Conservation (phyloP, 2,797 vertebrate genomes). For the Anguilla anguilla region DNA sequence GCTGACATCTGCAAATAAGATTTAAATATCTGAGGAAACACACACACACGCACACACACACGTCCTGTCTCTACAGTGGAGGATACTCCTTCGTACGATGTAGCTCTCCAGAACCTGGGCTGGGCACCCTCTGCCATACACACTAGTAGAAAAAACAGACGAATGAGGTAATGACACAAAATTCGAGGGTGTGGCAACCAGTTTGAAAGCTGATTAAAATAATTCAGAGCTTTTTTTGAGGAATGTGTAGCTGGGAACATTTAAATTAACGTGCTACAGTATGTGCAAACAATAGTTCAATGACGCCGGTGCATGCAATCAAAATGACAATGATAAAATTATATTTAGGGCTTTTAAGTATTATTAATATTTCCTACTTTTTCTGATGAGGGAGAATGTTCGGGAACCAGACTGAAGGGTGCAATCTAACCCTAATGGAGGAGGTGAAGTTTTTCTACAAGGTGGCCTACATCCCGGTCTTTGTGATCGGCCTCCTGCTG, state of each 20-base stretch:
- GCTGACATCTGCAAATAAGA: no score
- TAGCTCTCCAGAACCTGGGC: no score
- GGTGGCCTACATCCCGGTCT: constrained; percentile 56
- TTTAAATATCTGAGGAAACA: no score
- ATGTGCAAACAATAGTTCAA: not conserved
- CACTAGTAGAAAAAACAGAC: no score
- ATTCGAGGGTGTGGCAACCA: not conserved
- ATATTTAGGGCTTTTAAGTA: not conserved
- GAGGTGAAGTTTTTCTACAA: not conserved
- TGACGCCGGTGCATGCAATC: no score
- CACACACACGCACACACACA: no score
- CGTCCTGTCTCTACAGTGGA: no score
- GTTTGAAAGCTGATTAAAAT: not conserved
- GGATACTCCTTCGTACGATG: no score
- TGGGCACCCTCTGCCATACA: no score
- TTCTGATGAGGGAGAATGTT: not conserved
- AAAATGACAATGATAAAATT: not conserved
- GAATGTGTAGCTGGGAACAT: not conserved
- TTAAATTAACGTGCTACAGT: not conserved
- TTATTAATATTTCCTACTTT: not conserved
- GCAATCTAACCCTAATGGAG: not conserved
- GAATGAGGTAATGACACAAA: not conserved
- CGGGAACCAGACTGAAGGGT: not conserved
- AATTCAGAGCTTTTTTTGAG: not conserved
- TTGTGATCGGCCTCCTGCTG: constrained; percentile 60